phyloP scores from a whole-genome alignment of 2,113 vertebrate genomes.

The Danio rerio region GRCz12tu NC_133181.1:35487501-35488000 shows the following conservation, averaged over 20 bases:
- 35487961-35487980: no score
- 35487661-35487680: slow-evolving; percentile 76
- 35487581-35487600: slow-evolving; percentile 65
- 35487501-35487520: not conserved
- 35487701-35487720: slow-evolving; percentile 59
- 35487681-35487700: slow-evolving; percentile 53
- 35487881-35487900: not conserved
- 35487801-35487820: not conserved
- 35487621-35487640: slow-evolving; percentile 55
- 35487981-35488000: no score
- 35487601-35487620: slow-evolving; percentile 58
- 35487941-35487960: no score
- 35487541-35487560: slow-evolving; percentile 59
- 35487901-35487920: no score
- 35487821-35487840: slow-evolving; percentile 2
- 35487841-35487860: slow-evolving; percentile 36
- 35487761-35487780: slow-evolving; percentile 41
- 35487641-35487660: slow-evolving; percentile 40
- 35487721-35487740: slow-evolving; percentile 61
- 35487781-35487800: slow-evolving; percentile 68
- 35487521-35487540: not conserved
- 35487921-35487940: no score
- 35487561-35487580: slow-evolving; percentile 65
- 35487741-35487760: slow-evolving; percentile 43
- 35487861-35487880: not conserved